Evolutionary conservation across 2,113 vertebrate species (phyloP), one percentile per base, ranked within the genome.

Genomic region (Scytalopus superciliaris): DNA sequence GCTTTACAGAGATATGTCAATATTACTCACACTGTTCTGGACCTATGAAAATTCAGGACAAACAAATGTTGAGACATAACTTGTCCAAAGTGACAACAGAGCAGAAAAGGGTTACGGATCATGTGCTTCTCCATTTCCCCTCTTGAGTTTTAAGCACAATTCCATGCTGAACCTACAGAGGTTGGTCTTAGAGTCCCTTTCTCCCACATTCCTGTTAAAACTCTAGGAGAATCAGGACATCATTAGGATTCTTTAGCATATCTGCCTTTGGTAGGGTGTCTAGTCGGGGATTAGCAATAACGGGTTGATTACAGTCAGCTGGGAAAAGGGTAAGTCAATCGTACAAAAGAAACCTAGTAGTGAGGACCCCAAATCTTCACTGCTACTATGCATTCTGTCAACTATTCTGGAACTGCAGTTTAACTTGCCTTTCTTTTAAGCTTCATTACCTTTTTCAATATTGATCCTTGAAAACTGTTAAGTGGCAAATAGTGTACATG

Each of bases 81-180:
- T 7, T 9, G 6, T 15, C n/a, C 31, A 23, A 59, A 79, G 37
- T 13, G 28, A 45, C 37, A 85, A 10, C 9, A 76, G 19, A 76
- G 31, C 21, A 52, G 53, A 57, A 83, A 33, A 28, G 3, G 19
- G 49, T 18, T 1, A 2, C 14, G 24, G 31, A 40, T 42, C 2
- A 0, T 3, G 30, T 45, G 2, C 14, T 12, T 42, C 4, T 81
- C 37, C 14, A 10, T 84, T 57, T 69, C 4, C 7, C 5, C 45
- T 69, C 23, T 63, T 40, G 57, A 17, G 8, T 45, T 74, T 69
- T 35, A 42, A 49, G 5, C 22, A 17, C 2, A 31, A 22, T 40
- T 86, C 28, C 35, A 19, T 6, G 9, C 10, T 53, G 47, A 74
- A 47, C 7, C 18, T 24, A 31, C 25, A 39, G 31, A 13, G 14